Evolutionary conservation across 2,888 invertebrate species (phyloP), one percentile per base, ranked within the genome.

Genomic region (Nephrotoma flavescens): DNA sequence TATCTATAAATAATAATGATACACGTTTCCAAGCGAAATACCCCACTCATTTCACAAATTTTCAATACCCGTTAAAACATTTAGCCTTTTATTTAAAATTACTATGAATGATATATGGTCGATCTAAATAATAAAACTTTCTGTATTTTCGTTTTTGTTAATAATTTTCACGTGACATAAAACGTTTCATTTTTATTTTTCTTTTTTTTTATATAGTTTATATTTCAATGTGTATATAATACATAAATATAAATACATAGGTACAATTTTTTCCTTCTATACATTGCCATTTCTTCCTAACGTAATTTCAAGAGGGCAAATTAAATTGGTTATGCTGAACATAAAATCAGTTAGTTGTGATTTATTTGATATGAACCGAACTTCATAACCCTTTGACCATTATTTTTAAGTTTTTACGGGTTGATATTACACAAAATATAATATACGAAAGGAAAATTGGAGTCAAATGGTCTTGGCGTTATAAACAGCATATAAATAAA

Each of bases 111-210:
- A 71, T 71, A 71, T 71, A 71, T 31, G 71, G 71, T 71, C 31
- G 71, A 71, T 71, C 71, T 71, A 71, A 71, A 71, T 31, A 47
- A 47, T 47, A 71, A 71, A 57, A 57, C 47, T 57, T 31, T 31
- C 31, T 31, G 31, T 31, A 31, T 19, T 71, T 71, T 71, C 52
- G 52, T 31, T 31, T 31, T 71, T 71, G 71, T 71, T 31, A 71
- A 71, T 71, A 71, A 71, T 71, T 71, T 71, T 84, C 84, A 84
- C 84, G 84, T 84, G 84, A 84, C 84, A 84, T 41, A 42, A 84
- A 84, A 84, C 84, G 84, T 84, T 84, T 84, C n/a, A 42, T 42
- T 84, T 84, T 84, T 42, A 41, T 42, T 41, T 71, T 84, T 12
- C 9, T 3, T 31, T 31, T 31, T 31, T 31, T 31, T 41, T 83